These are phyloP conservation scores for Uloborus plumipes DNA, from an alignment of 2,888 invertebrate species.

Conservation along the genomic window DNA sequence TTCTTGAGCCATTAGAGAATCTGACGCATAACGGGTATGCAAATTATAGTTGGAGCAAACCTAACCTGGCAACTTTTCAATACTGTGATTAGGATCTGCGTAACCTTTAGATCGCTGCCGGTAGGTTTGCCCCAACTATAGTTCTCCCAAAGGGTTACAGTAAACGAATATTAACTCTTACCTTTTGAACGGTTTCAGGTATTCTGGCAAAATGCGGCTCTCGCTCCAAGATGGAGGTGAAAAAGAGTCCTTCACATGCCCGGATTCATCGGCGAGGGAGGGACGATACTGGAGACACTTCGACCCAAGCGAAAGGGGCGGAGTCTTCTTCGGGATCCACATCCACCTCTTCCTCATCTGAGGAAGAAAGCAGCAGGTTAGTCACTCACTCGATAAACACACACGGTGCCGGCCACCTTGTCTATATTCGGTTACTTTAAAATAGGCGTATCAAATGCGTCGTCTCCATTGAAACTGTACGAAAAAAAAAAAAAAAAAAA, in stretches of 20 bases:
- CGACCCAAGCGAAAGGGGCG: conserved; percentile 5
- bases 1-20: too few species aligned
- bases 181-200: not conserved
- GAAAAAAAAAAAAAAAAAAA: too few species aligned
- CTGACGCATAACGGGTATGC: too few species aligned
- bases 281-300: conserved; percentile 5
- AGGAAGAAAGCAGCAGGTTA: conserved; percentile 18
- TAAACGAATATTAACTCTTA: not conserved
- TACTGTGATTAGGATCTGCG: too few species aligned
- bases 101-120: too few species aligned
- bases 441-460: too few species aligned
- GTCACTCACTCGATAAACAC: not conserved
- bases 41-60: too few species aligned
- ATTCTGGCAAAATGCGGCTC: conserved; percentile 46
- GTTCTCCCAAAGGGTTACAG: too few species aligned
- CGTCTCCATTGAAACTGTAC: too few species aligned
- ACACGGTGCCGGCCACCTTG: too few species aligned
- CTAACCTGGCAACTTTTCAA: too few species aligned
- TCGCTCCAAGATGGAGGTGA: conserved; percentile 53
- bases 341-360: conserved; percentile 44
- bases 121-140: not conserved
- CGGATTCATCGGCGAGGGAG: conserved; percentile 29
- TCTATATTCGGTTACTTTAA: too few species aligned
- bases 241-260: conserved; percentile 40
- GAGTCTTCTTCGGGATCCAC: conserved; percentile 29